Evolutionary conservation across 2,888 invertebrate species (phyloP), one percentile per base, ranked within the genome.

Genomic region (Omphaloscelis lunosa): DNA sequence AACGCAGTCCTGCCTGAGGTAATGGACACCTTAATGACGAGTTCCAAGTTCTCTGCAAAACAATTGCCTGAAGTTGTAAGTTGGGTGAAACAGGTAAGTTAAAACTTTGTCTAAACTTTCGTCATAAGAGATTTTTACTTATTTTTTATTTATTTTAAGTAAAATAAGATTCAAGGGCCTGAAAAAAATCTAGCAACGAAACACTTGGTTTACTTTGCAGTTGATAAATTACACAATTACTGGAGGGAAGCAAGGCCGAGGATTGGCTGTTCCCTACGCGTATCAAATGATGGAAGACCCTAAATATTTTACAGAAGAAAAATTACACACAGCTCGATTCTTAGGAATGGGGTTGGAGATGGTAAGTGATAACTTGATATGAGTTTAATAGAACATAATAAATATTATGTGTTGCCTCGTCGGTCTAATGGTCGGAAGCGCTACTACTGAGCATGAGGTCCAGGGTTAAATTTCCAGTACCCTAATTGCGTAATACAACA

Each of bases 311-410:
- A 67, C 66, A 0, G 66, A 83, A 72, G 82, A 84, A 72, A 78
- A 59, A 53, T 29, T 75, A 11, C 67, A 84, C n/a, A 34, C 59
- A 1, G 83, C 83, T 23, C 83, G 72, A 15, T 53, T 86, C 56
- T 41, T 86, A 39, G 84, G 86, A 34, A 83, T 75, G 84, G 17
- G 48, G 8, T 29, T 71, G 39, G 83, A 86, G 72, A 83, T 86
- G 51, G 83, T 84, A 63, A 75, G 59, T n/a, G 58, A n/a, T 67
- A 51, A 23, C 29, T 67, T 9, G 23, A 9, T 34, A 62, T 8
- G 23, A 63, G 39, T 23, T 34, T 8, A 39, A 39, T 63, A 34
- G 12, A 23, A 62, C 7, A 23, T 34, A 23, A 7, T 62, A n/a
- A n/a, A 59, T 3, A 27, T 27, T 45, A 65, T 27, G 12, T n/a